Evolutionary conservation across 2,888 invertebrate genomes (phyloP), one percentile per base, ranked within the genome.

Genomic region (Lucinisca nassula): DNA sequence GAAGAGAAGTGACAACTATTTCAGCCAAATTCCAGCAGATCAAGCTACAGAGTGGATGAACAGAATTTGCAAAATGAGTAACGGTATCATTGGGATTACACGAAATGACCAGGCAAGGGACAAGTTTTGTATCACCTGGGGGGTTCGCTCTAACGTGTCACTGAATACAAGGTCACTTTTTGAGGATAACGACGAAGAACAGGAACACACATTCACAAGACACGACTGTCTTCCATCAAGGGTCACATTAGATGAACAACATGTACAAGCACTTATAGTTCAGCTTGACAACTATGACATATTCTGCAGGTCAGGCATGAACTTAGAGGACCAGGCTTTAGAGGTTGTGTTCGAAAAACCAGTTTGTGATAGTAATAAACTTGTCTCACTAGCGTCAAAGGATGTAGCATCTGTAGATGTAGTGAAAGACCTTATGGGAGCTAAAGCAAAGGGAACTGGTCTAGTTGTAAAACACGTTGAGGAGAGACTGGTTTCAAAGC

Each of bases 1-100:
- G 32, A 85, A 88, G 32, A n/a, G 77, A 27, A 82, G 74, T 51
- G 73, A 85, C 51, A 81, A 78, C 14, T 58, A 67, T 24, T 90
- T 85, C 73, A 88, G 82, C 72, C 81, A 90, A 55, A 40, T 90
- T 14, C 88, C 78, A n/a, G 51, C 51, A 21, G 84, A 88, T 30
- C 88, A 86, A 14, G 90, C 81, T 27, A 84, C 86, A 45, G 84
- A 85, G 55, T 84, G 85, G 82, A 76, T 87, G 10, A 89, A 87
- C 61, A 79, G 58, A 45, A 51, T 74, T 1, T 87, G 88, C 45
- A 88, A 88, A 38, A 32, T 83, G 27, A 55, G 45, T 27, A 72
- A 74, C 72, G 85, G 79, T 24, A 83, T 83, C 61, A 81, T 88
- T 38, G 88, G 88, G 21, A 88, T 88, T 35, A 90, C 81, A 4